Percentiles rank a stretch among this genome's conserved stretches.
These are phyloP conservation scores for Synanthedon vespiformis DNA, from an alignment of 2,888 invertebrate species.

Conservation along the genomic window DNA sequence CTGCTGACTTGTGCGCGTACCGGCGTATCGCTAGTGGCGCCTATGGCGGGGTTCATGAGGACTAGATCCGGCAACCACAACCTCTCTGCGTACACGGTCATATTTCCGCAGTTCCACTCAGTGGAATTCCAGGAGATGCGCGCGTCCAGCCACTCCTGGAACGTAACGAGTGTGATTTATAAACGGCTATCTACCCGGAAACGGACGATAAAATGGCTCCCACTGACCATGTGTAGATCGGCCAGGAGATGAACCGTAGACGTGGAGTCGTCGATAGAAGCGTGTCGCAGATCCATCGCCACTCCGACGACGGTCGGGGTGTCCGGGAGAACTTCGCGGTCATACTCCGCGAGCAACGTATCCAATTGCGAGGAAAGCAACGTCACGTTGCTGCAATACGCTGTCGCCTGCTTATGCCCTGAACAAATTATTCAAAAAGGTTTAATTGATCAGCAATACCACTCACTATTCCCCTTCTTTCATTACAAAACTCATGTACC, in stretches of 20 bases:
- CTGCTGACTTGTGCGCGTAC: conserved; percentile 75
- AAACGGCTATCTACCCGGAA: not conserved
- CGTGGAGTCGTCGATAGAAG: conserved; percentile 74
- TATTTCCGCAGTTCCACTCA: conserved; percentile 71
- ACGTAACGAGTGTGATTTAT: conserved; percentile 5
- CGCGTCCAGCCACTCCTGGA: conserved; percentile 81
- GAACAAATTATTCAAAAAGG: not conserved
- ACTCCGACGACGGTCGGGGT: conserved; percentile 56
- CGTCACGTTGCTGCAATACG: conserved; percentile 32
- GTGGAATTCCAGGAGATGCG: conserved; percentile 78
- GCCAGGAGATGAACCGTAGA: conserved; percentile 64
- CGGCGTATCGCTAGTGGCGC: conserved; percentile 71
- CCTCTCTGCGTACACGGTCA: conserved; percentile 76
- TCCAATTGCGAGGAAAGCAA: conserved; percentile 36
- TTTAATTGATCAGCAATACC: conserved; percentile 1
- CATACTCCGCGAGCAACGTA: conserved; percentile 51
- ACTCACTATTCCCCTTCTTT: too few relatives aligned
- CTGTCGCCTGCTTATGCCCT: conserved; percentile 4
- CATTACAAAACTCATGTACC: too few relatives aligned
- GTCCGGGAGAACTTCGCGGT: conserved; percentile 33
- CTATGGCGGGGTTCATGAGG: conserved; percentile 78
- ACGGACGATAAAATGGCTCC: not conserved
- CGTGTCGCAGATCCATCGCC: conserved; percentile 71
- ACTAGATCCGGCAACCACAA: conserved; percentile 84
- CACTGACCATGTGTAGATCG: conserved; percentile 68